Evolutionary conservation across 2,888 invertebrate genomes (phyloP).

Genomic region (Entomobrya multifasciata): DNA sequence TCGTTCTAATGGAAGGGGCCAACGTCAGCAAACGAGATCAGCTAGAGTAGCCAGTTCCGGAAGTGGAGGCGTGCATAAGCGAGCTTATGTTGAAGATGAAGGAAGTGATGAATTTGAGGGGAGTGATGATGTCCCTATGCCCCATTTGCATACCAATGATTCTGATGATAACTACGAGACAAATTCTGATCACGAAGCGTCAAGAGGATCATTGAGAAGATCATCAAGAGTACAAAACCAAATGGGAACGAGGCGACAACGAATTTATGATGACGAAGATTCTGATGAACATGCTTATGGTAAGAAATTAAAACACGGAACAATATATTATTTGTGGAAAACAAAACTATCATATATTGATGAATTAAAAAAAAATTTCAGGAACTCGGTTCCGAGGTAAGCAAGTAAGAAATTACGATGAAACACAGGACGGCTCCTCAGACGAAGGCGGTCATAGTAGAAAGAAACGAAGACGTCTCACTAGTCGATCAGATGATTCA

Average conservation of each 20-base stretch:
- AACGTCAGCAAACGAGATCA: conserved; percentile 34
- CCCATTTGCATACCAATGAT: conserved; percentile 78
- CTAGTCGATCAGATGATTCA: conserved; percentile 59
- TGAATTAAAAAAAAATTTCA: too few relatives aligned
- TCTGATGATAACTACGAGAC: conserved; percentile 79
- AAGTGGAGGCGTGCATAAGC: neutral
- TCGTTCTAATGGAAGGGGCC: conserved; percentile 46
- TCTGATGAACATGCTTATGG: conserved; percentile 65
- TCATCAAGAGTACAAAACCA: conserved; percentile 66
- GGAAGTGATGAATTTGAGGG: conserved; percentile 78
- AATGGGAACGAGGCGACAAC: conserved; percentile 26
- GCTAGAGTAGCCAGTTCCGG: conserved; percentile 13
- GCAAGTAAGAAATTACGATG: conserved; percentile 70
- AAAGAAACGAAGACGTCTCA: conserved; percentile 30
- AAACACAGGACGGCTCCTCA: conserved; percentile 68
- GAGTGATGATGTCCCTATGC: conserved; percentile 77
- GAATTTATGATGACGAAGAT: conserved; percentile 40
- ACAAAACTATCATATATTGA: too few relatives aligned
- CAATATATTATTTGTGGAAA: too few relatives aligned
- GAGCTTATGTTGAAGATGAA: conserved; percentile 40
- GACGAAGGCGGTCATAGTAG: conserved; percentile 43
- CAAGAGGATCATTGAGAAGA: conserved; percentile 61
- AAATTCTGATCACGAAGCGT: conserved; percentile 79
- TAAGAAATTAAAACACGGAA: too few relatives aligned
- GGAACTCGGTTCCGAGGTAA: conserved; percentile 72